Percentiles rank a stretch among this genome's conserved stretches.
phyloP scores from a whole-genome alignment of 2,113 vertebrate species.

The Serinus canaria region DNA sequence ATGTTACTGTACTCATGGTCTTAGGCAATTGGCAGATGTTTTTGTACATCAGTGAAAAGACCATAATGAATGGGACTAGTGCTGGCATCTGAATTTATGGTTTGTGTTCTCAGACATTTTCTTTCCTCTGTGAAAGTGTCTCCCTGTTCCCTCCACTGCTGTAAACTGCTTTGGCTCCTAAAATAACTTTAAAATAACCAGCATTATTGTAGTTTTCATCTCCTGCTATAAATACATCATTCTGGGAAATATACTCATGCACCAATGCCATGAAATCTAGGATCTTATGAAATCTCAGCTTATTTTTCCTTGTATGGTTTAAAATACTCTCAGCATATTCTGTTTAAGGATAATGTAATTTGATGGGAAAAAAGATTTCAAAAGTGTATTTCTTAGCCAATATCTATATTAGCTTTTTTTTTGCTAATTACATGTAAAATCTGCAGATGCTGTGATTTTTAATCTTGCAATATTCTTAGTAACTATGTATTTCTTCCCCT shows the following conservation, averaged over 20 bases:
- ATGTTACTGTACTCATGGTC: not conserved
- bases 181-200: conserved; percentile 44
- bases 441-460: not conserved
- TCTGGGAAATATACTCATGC: conserved; percentile 12
- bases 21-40: not conserved
- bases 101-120: conserved; percentile 19
- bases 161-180: conserved; percentile 4
- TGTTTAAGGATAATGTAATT: not conserved
- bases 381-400: not conserved
- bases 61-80: not conserved
- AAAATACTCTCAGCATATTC: not conserved
- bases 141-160: not conserved
- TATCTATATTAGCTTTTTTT: not conserved
- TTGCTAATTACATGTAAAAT: not conserved
- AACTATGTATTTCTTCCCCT: not conserved
- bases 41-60: not conserved
- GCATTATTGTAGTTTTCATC: conserved; percentile 1
- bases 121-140: not conserved
- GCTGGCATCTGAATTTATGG: not conserved
- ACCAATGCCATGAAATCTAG: not conserved
- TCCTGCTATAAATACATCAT: conserved; percentile 36
- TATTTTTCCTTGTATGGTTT: not conserved
- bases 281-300: not conserved
- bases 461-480: not conserved
- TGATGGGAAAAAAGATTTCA: not conserved